Evolutionary conservation across 2,888 invertebrate genomes (phyloP).

Genomic region (Bimastos eiseni): DNA sequence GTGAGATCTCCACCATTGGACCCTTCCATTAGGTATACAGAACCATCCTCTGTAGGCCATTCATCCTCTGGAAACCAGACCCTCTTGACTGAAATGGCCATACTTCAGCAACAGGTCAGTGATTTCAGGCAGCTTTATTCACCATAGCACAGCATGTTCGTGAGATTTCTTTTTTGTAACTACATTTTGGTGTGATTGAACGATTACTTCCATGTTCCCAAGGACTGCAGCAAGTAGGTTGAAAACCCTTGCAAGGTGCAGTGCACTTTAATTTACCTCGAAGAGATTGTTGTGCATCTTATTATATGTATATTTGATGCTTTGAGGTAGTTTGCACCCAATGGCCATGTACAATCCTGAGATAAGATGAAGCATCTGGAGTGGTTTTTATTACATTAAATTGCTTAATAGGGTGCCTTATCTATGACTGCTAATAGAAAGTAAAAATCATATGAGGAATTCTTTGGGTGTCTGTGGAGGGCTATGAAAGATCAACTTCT

Average conservation of each 20-base stretch:
- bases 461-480: too few species aligned
- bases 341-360: too few species aligned
- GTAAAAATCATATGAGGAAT: too few species aligned
- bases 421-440: too few species aligned
- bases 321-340: not conserved
- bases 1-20: not conserved
- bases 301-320: not conserved
- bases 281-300: not conserved
- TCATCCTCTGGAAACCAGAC: not conserved
- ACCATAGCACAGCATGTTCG: not conserved
- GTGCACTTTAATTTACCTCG: not conserved
- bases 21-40: not conserved
- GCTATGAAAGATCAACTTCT: too few species aligned
- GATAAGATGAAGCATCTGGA: too few species aligned
- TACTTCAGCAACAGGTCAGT: slow-evolving; percentile 23
- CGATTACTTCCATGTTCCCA: not conserved
- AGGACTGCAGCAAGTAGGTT: not conserved
- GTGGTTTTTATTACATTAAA: too few species aligned
- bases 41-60: not conserved
- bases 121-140: not conserved
- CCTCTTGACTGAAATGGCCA: not conserved
- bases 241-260: not conserved
- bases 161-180: not conserved
- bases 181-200: not conserved
- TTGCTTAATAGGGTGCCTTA: too few species aligned